phyloP scores from a whole-genome alignment of 2,888 invertebrate genomes.

The Melolontha melolontha region DNA sequence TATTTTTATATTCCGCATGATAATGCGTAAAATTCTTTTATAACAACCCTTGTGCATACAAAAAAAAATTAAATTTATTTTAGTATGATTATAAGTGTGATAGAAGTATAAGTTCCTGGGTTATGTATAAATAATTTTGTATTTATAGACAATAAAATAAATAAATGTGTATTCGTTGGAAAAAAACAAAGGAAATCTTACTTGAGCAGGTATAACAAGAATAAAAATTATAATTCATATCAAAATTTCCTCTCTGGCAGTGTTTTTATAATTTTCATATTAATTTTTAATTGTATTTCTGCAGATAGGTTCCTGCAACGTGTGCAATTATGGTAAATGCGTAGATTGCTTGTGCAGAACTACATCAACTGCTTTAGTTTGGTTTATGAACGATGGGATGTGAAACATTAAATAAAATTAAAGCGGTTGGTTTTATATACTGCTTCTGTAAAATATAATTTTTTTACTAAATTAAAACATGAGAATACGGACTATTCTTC shows the following conservation, averaged over 20 bases:
- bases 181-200: not conserved
- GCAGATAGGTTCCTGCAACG: constrained; percentile 56
- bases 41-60: constrained; percentile 1
- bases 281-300: constrained; percentile 42
- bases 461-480: constrained; percentile 61
- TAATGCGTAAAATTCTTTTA: not conserved
- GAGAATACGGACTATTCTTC: constrained; percentile 66
- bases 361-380: constrained; percentile 50
- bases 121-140: constrained; percentile 34
- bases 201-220: constrained; percentile 11
- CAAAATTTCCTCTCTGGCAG: constrained; percentile 35
- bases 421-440: constrained; percentile 49
- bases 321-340: constrained; percentile 59
- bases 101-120: constrained; percentile 41
- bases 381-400: constrained; percentile 15
- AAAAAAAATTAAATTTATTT: not conserved
- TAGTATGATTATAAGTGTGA: constrained; percentile 33
- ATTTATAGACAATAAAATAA: constrained; percentile 41
- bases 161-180: constrained; percentile 12
- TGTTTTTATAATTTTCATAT: constrained; percentile 40
- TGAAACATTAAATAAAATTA: constrained; percentile 18
- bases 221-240: constrained; percentile 22
- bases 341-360: constrained; percentile 60
- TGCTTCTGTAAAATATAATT: constrained; percentile 63
- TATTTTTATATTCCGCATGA: too few relatives aligned